phyloP scores from a whole-genome alignment of 2,888 invertebrate species.

The Orthosia gracilis region DNA sequence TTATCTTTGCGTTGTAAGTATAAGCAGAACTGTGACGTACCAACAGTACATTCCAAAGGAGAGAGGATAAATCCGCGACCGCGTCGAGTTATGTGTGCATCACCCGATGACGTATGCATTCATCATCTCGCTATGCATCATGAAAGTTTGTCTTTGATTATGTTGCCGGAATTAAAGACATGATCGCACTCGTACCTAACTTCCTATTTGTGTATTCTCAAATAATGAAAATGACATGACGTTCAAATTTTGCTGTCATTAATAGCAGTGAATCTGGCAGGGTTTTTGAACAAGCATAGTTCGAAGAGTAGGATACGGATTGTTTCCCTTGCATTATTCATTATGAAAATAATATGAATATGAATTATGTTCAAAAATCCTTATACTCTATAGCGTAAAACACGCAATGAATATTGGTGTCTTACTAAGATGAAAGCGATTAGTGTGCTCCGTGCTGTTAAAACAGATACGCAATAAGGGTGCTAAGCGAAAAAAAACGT shows the following conservation, averaged over 20 bases:
- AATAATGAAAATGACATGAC: not conserved
- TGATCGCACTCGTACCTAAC: not conserved
- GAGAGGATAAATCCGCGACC: conserved; percentile 10
- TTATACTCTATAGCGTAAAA: too few relatives aligned
- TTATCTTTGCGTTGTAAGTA: conserved; percentile 31
- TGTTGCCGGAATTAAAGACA: not conserved
- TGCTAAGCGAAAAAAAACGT: too few relatives aligned
- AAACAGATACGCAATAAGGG: too few relatives aligned
- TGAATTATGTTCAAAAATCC: too few relatives aligned
- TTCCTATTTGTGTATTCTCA: not conserved
- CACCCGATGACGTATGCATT: conserved; percentile 7
- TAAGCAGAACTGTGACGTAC: conserved; percentile 5
- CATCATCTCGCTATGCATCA: not conserved
- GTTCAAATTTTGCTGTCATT: not conserved
- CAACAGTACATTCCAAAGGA: conserved; percentile 17
- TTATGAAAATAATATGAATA: too few relatives aligned
- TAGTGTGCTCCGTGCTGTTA: too few relatives aligned
- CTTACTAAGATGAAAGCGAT: too few relatives aligned
- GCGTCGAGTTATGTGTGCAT: conserved; percentile 7
- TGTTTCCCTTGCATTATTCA: too few relatives aligned
- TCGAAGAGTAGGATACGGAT: too few relatives aligned
- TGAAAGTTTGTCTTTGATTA: not conserved
- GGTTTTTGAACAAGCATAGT: too few relatives aligned
- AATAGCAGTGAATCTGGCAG: not conserved
- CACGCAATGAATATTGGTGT: too few relatives aligned